These are phyloP conservation scores for Rhopilema esculentum DNA, from an alignment of 30 jellyfish, hydroid and myxozoan species.

Conservation along the genomic window DNA sequence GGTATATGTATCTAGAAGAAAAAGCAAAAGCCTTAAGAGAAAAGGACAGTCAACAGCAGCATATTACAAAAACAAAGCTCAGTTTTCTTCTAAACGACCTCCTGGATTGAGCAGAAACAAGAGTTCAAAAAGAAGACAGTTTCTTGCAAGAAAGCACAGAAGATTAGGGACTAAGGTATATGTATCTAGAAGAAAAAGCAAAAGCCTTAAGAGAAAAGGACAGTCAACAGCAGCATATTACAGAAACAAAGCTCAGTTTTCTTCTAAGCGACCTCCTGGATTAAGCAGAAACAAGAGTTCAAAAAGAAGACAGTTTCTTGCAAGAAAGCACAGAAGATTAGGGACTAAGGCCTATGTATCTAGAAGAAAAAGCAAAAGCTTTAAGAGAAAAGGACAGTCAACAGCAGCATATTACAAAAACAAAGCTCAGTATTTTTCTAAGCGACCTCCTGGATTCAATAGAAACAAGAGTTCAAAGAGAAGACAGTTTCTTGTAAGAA, in stretches of 20 bases:
- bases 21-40: background rate
- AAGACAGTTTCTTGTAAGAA: background rate
- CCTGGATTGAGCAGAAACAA: background rate
- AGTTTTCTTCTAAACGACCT: background rate
- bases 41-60: background rate
- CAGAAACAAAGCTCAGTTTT: background rate
- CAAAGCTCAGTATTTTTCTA: background rate
- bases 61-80: background rate
- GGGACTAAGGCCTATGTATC: background rate
- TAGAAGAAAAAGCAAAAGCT: background rate
- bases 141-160: background rate
- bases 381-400: background rate
- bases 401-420: background rate
- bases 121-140: background rate
- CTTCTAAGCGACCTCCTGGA: background rate
- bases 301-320: background rate
- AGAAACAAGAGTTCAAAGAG: background rate
- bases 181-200: background rate
- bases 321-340: background rate
- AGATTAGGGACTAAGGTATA: background rate
- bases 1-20: background rate
- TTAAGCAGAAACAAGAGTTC: background rate
- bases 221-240: background rate
- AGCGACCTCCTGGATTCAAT: background rate
- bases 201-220: background rate